These are phyloP conservation scores for Terebella lapidaria DNA, from an alignment of 2,888 invertebrate species.

Conservation along the genomic window DNA sequence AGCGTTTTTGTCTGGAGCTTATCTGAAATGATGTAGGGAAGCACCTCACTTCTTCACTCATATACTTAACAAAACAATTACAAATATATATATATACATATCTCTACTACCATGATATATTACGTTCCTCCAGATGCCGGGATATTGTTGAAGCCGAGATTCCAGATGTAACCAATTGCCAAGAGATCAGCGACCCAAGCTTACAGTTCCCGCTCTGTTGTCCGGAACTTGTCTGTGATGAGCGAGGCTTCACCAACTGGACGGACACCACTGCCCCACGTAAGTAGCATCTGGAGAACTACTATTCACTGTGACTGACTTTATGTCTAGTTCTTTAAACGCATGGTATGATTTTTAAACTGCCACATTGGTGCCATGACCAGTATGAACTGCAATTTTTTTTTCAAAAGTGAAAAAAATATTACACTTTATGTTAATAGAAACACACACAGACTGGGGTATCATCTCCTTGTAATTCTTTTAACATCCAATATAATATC, in stretches of 20 bases:
- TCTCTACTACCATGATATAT: not conserved
- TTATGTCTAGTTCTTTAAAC: too few relatives aligned
- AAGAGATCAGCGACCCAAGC: not conserved
- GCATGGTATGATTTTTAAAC: too few relatives aligned
- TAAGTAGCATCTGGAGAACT: too few relatives aligned
- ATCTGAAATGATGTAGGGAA: too few relatives aligned
- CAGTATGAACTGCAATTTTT: too few relatives aligned
- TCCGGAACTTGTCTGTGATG: not conserved
- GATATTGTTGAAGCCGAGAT: not conserved
- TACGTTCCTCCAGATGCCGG: not conserved
- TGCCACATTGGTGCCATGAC: too few relatives aligned
- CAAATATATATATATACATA: not conserved
- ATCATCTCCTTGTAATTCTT: too few relatives aligned
- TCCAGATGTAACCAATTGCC: not conserved
- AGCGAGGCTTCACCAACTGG: not conserved
- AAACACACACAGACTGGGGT: not conserved
- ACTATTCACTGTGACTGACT: too few relatives aligned
- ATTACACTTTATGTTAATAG: not conserved
- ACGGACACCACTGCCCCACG: not conserved
- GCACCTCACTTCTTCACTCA: not conserved
- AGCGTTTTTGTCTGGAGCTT: too few relatives aligned
- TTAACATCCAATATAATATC: too few relatives aligned
- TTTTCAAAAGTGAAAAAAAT: too few relatives aligned
- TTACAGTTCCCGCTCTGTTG: not conserved
- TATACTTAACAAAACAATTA: not conserved